Conservation (phyloP, 2,888 invertebrate genomes). For the Nasonia oneida region DNA sequence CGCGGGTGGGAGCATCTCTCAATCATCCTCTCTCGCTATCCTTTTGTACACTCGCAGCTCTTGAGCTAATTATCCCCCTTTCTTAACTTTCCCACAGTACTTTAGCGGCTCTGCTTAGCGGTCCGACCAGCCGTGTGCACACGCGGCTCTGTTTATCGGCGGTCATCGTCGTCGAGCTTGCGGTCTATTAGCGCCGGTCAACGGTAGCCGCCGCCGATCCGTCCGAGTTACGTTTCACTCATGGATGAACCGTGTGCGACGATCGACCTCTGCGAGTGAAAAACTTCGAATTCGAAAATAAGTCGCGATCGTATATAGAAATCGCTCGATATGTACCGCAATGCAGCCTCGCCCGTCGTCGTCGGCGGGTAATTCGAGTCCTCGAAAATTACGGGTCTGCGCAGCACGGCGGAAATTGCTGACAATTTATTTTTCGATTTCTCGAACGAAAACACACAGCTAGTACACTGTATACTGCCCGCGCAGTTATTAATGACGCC, state of each 20-base stretch:
- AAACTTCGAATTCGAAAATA: too few relatives aligned
- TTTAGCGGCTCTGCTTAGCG: neutral
- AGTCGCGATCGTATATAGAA: too few relatives aligned
- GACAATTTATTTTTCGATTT: slow-evolving; percentile 8
- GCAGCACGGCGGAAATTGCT: neutral
- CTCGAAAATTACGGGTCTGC: neutral
- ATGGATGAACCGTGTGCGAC: neutral
- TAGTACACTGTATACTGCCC: neutral
- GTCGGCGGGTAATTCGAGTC: neutral
- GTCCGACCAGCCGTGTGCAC: neutral
- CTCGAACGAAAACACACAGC: neutral
- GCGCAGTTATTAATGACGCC: neutral
- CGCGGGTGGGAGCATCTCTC: slow-evolving; percentile 70
- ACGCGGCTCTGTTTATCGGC: slow-evolving; percentile 11
- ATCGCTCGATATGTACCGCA: neutral
- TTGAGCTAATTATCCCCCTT: neutral
- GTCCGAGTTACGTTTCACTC: neutral
- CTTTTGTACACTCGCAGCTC: slow-evolving; percentile 5
- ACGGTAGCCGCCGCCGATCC: neutral
- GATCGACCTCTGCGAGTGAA: neutral
- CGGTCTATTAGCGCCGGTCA: too few relatives aligned
- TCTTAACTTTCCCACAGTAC: slow-evolving; percentile 39
- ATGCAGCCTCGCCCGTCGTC: neutral
- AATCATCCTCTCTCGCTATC: slow-evolving; percentile 33
- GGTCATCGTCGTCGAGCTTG: too few relatives aligned